Evolutionary conservation across 2,797 vertebrate species (phyloP).

Genomic region (Semotilus atromaculatus): DNA sequence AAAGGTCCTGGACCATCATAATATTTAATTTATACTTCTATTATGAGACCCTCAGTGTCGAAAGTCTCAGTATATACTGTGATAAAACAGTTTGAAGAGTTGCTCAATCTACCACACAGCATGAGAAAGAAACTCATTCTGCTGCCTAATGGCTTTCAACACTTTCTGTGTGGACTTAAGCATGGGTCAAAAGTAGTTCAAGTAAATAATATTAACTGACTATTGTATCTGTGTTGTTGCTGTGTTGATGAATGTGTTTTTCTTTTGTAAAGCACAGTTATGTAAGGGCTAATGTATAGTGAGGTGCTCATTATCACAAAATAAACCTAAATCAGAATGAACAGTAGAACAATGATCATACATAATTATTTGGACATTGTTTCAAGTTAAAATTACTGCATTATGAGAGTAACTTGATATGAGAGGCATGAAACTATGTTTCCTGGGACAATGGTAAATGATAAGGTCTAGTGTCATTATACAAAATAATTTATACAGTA

Average conservation of each 20-base stretch:
- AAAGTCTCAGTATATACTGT: background rate
- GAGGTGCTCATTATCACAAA: background rate
- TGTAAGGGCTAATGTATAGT: background rate
- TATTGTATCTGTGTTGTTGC: background rate
- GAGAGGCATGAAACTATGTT: background rate
- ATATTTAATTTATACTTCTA: conserved; percentile 25
- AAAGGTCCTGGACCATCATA: background rate
- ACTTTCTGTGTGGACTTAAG: conserved; percentile 1
- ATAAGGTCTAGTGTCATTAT: background rate
- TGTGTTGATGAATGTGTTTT: background rate
- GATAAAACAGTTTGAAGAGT: background rate
- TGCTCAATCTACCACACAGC: background rate
- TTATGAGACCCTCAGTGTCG: background rate
- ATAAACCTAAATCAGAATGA: background rate
- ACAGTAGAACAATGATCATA: no score
- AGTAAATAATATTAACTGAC: background rate
- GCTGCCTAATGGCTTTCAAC: conserved; percentile 1
- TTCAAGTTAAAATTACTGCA: background rate
- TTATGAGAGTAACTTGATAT: background rate
- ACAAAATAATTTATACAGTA: background rate
- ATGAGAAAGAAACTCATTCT: conserved; percentile 21
- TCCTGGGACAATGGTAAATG: background rate
- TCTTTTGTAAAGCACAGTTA: background rate
- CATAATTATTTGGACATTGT: background rate
- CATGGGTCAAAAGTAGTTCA: background rate